Conservation (phyloP, 2,797 vertebrate species). For the Lacerta bilineata region DNA sequence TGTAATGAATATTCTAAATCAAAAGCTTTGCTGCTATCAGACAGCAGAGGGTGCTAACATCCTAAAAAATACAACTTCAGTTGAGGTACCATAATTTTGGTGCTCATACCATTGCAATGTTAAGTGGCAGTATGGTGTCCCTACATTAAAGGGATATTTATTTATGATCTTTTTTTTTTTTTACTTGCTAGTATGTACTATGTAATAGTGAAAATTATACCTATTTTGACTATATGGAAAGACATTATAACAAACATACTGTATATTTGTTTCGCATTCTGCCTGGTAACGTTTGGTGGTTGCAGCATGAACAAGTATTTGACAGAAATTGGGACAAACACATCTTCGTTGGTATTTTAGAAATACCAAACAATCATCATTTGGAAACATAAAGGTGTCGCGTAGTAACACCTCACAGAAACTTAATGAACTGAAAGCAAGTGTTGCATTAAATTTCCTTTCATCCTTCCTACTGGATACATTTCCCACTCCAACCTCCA, state of each 20-base stretch:
- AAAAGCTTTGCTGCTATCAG: background rate
- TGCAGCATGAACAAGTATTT: background rate
- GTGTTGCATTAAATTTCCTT: background rate
- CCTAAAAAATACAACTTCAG: background rate
- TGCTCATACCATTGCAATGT: background rate
- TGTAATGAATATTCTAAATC: background rate
- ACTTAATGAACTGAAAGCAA: background rate
- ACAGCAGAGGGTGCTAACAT: conserved; percentile 20
- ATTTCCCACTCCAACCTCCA: background rate
- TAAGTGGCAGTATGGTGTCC: background rate
- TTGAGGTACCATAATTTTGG: too few species aligned
- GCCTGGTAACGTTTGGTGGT: background rate
- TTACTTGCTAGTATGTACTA: background rate
- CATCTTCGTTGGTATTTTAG: background rate
- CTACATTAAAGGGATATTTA: background rate
- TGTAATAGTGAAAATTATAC: background rate
- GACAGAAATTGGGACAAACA: background rate
- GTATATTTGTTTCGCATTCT: background rate
- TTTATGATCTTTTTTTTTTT: background rate
- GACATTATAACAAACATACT: background rate
- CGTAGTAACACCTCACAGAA: background rate
- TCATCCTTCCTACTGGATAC: background rate
- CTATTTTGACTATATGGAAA: background rate
- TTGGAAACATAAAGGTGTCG: background rate
- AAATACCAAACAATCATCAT: background rate